phyloP scores from a whole-genome alignment of 2,888 invertebrate species.

The Chironomus tentans region DNA sequence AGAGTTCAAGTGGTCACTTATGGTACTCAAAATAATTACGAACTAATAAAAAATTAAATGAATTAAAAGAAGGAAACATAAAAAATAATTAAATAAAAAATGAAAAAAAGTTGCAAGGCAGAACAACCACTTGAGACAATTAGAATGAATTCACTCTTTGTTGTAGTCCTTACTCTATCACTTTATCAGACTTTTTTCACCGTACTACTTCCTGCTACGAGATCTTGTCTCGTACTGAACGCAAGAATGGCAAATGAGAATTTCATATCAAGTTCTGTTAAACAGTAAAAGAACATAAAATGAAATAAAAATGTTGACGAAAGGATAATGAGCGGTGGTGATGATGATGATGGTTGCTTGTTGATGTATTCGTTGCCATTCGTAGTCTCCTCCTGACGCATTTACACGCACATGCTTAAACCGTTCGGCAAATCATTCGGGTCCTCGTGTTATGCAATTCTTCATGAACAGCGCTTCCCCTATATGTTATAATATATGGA shows the following conservation, averaged over 20 bases:
- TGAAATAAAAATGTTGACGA: neutral
- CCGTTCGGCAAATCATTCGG: neutral
- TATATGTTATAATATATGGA: neutral
- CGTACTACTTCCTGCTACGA: constrained; percentile 43
- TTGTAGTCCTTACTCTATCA: constrained; percentile 5
- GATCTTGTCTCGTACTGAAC: constrained; percentile 44
- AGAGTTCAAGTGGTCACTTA: neutral
- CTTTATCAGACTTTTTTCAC: neutral
- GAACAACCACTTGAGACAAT: constrained; percentile 1
- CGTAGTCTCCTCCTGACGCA: constrained; percentile 7
- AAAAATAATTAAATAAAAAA: neutral
- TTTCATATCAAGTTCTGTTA: neutral
- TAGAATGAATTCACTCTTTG: neutral
- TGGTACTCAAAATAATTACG: neutral
- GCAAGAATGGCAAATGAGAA: constrained; percentile 18
- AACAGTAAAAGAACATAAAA: neutral
- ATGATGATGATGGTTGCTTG: constrained; percentile 3
- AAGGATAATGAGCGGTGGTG: constrained; percentile 12
- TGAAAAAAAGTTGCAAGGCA: too few relatives aligned
- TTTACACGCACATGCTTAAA: constrained; percentile 1
- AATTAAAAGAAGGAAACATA: neutral
- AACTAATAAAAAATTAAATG: neutral
- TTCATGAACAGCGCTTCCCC: neutral
- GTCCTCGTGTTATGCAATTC: neutral
- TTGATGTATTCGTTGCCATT: neutral